These are phyloP conservation scores for Lethenteron reissneri DNA, from an alignment of 2,113 vertebrate species.

Conservation along the genomic window DNA sequence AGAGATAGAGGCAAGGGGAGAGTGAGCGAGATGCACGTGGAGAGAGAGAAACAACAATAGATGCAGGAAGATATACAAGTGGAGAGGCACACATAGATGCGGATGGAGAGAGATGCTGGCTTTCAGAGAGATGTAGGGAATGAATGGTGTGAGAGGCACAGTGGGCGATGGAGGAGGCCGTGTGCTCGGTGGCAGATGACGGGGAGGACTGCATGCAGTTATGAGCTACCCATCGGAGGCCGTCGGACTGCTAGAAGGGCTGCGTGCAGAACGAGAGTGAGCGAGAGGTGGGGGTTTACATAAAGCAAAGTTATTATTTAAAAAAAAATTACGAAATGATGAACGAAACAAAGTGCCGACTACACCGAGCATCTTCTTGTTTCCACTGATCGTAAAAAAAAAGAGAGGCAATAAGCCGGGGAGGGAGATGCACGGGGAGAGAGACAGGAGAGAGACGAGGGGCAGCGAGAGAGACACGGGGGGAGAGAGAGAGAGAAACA, in stretches of 20 bases:
- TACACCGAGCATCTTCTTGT: too few relatives aligned
- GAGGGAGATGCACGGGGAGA: too few relatives aligned
- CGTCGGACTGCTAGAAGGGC: constrained; percentile 14
- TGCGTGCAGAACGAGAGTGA: constrained; percentile 13
- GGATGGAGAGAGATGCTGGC: constrained; percentile 8
- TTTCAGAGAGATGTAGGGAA: constrained; percentile 19
- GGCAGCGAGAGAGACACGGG: too few relatives aligned
- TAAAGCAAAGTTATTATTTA: too few relatives aligned
- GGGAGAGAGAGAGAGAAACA: too few relatives aligned
- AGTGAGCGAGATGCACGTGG: constrained; percentile 15
- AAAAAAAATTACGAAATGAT: not conserved
- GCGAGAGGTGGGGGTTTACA: constrained; percentile 6
- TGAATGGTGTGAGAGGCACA: constrained; percentile 17
- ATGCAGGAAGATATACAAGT: constrained; percentile 10
- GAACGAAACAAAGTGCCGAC: not conserved
- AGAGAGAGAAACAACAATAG: constrained; percentile 15
- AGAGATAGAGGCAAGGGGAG: constrained; percentile 4
- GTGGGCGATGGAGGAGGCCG: constrained; percentile 18
- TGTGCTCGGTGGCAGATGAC: constrained; percentile 8
- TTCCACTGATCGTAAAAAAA: too few relatives aligned
- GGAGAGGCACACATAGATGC: constrained; percentile 22
- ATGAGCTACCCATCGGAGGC: constrained; percentile 7
- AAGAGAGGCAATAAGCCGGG: too few relatives aligned
- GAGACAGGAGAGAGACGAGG: too few relatives aligned
- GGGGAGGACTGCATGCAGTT: constrained; percentile 2